Evolutionary conservation across 1,140 invertebrate species (phyloP).

Genomic region (Bemisia tabaci): DNA sequence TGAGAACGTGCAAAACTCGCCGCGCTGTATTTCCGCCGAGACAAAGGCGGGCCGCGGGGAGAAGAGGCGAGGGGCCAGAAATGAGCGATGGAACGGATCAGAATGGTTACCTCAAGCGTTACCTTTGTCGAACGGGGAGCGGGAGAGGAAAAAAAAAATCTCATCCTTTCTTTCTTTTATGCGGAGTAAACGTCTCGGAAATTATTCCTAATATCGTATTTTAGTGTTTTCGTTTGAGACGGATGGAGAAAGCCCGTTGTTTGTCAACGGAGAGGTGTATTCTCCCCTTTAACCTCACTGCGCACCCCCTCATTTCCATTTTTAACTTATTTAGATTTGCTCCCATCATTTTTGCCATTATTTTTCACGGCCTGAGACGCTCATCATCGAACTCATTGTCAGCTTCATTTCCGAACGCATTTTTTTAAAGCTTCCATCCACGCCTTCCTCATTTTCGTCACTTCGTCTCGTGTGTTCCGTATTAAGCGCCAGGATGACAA

Average conservation of each 20-base stretch:
- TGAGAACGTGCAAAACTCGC: neutral
- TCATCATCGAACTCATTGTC: neutral
- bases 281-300: neutral
- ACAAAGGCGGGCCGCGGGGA: neutral
- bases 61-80: neutral
- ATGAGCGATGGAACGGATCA: neutral
- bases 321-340: neutral
- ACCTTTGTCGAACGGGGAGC: neutral
- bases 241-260: neutral
- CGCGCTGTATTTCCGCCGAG: neutral
- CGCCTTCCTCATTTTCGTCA: neutral
- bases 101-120: neutral
- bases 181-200: neutral
- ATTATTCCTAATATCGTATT: neutral
- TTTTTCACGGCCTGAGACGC: neutral
- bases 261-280: neutral
- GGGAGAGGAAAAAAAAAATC: neutral
- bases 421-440: neutral
- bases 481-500: too few species aligned
- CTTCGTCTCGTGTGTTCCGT: too few species aligned
- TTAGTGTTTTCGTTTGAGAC: neutral
- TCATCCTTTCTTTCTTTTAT: neutral
- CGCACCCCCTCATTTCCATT: neutral
- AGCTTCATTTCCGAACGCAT: neutral
- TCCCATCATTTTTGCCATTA: neutral